Evolutionary conservation across 1,140 invertebrate genomes (phyloP).

Genomic region (Drosophila suzukii): DNA sequence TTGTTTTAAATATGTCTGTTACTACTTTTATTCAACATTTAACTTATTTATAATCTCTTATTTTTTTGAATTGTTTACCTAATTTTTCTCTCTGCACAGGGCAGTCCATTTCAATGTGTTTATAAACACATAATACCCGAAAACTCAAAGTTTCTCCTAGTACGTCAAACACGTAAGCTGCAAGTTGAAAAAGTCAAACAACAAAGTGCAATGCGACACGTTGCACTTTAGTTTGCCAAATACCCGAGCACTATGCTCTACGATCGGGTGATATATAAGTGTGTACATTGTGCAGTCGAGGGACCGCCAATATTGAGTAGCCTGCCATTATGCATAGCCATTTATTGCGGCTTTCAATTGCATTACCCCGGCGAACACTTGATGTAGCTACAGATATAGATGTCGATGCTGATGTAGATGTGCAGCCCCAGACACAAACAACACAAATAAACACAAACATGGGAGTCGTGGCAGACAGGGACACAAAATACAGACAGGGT

Average conservation of each 20-base stretch:
- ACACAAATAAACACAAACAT: constrained; percentile 44
- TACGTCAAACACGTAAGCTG: constrained; percentile 59
- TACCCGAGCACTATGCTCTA: constrained; percentile 2
- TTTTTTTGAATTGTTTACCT: no score
- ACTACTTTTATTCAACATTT: neutral
- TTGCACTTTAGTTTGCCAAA: constrained; percentile 52
- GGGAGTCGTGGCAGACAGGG: constrained; percentile 13
- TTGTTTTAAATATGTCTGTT: neutral
- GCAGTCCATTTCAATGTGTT: constrained; percentile 16
- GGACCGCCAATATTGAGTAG: constrained; percentile 51
- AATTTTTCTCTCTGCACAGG: neutral
- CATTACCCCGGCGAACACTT: constrained; percentile 45
- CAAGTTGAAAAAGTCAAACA: constrained; percentile 34
- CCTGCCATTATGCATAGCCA: constrained; percentile 69
- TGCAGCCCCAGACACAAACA: constrained; percentile 38
- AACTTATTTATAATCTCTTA: neutral
- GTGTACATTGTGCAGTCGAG: constrained; percentile 14
- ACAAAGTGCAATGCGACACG: constrained; percentile 58
- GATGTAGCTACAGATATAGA: constrained; percentile 36
- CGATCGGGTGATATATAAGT: constrained; percentile 34
- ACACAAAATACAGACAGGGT: constrained; percentile 17
- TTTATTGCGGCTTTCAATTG: constrained; percentile 68
- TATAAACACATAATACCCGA: constrained; percentile 46
- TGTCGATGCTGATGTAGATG: constrained; percentile 17
- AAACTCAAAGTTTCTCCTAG: constrained; percentile 36